Evolutionary conservation across 2,113 vertebrate genomes (phyloP), one percentile per base, ranked within the genome.

Genomic region (Neomonachus schauinslandi): DNA sequence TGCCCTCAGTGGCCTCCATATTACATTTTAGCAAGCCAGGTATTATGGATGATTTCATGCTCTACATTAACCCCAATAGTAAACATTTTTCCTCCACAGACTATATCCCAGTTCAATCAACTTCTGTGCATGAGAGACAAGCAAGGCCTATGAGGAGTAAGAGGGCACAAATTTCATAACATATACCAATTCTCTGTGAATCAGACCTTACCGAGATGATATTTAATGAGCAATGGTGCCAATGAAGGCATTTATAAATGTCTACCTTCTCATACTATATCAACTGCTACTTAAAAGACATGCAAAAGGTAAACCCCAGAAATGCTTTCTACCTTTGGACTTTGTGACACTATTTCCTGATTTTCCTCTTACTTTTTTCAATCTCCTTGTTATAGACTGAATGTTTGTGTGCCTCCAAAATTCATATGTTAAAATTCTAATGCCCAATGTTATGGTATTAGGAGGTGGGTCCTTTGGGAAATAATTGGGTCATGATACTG

Each of bases 81-180:
- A 57, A 92, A 84, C 24, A 69, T 71, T 92, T 95, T 85, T 96
- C 71, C 39, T 92, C n/a, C 16, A 19, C 24, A 92, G 69, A 90
- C 46, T 94, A 69, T 89, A 89, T 95, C 55, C 19, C 16, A 83
- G 12, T 96, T 95, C 94, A 95, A 93, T 90, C 53, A 95, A 83
- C 21, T 80, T 88, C 13, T 91, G 49, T 91, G 49, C 42, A n/a
- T 87, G 15, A 92, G 26, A 85, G 39, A 83, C 36, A 94, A 96
- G 28, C 31, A 91, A 65, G 18, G 24, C 36, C 15, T 89, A 31
- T 90, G 84, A 95, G 2, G 49, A 92, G 87, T 46, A 82, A 22
- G 4, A 46, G 7, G 13, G 77, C 4, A 88, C 49, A 88, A 85
- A 90, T 15, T 79, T 94, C 12, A 49, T 74, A 84, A 79, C 63